phyloP scores from a whole-genome alignment of 2,888 invertebrate species.

The Amphipoea oculea region DNA sequence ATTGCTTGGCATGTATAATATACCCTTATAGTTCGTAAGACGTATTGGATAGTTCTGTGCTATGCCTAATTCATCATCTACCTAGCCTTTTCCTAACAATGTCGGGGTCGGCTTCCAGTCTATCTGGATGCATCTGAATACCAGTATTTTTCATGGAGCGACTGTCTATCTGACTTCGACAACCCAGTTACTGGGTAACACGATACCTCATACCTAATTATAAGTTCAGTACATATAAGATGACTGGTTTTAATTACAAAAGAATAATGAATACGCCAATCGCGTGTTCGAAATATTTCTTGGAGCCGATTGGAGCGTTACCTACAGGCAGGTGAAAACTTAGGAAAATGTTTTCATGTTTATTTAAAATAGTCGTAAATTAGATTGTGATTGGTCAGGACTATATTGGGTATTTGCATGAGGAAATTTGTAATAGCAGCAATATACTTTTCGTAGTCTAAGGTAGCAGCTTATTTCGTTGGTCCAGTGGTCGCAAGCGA shows the following conservation, averaged over 20 bases:
- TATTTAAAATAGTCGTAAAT: neutral
- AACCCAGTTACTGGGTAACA: neutral
- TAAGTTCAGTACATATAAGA: neutral
- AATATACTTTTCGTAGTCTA: neutral
- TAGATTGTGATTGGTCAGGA: neutral
- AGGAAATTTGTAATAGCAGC: neutral
- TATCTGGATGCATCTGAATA: neutral
- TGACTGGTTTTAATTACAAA: neutral
- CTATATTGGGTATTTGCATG: neutral
- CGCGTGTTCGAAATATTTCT: neutral
- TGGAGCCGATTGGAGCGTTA: neutral
- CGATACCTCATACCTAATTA: neutral
- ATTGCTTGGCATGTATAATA: too few relatives aligned
- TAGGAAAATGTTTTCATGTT: neutral
- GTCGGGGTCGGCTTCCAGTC: neutral
- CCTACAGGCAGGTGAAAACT: constrained; percentile 6
- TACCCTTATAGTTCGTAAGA: neutral
- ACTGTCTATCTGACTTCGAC: neutral
- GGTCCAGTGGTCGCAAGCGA: neutral
- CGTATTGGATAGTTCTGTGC: too few relatives aligned
- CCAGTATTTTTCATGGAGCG: neutral
- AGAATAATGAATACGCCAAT: constrained; percentile 8
- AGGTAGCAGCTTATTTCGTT: neutral
- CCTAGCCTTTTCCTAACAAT: neutral
- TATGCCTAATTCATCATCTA: neutral